Base-by-base conservation (phyloP, 2,888 invertebrate species). In the Steinernema hermaphroditum region DNA sequence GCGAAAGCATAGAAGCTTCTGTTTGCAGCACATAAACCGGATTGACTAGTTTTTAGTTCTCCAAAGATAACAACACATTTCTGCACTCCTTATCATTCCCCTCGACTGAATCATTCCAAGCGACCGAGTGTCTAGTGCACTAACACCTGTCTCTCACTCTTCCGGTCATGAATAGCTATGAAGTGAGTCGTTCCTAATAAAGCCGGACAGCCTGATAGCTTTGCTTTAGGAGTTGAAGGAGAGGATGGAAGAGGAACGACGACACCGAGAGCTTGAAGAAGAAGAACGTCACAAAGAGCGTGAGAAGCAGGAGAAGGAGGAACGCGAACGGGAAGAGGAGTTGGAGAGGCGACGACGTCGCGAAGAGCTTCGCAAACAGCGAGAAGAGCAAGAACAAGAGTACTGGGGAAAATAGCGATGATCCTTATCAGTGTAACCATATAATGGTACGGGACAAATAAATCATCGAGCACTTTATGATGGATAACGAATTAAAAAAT, bases 271-370 rank as follows among this genome's bases (percentile, higher is more conserved):
- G 37, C 4, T 16, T 22, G 2, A 24, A n/a, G 24, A 6, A 24
- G 50, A 50, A 14, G 46, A 54, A 27, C 34, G 50, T 50, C 24
- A 16, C 12, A 24, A 49, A n/a, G 43, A 50, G 54, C 54, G 57
- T 37, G 2, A 24, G 62, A 57, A 70, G 49, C 32, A 71, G 34
- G 29, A 8, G 8, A 29, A 19, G 32, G 16, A 49, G 69, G 32
- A 41, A n/a, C 69, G 41, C 19, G 49, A 70, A n/a, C 44, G 44
- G 41, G 49, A 70, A 29, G 57, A 70, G 22, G 54, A 54, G 54
- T 6, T 22, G 24, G 54, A 54, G 54, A 27, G 54, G 54, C 22
- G 27, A 16, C 54, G 54, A 16, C 54, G 29, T 27, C 54, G 54
- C 16, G 54, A 54, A 22, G 29, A 54, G 22, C 54, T 54, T 16